Evolutionary conservation across 2,113 vertebrate genomes (phyloP), one percentile per base, ranked within the genome.

Genomic region (Sitta europaea): DNA sequence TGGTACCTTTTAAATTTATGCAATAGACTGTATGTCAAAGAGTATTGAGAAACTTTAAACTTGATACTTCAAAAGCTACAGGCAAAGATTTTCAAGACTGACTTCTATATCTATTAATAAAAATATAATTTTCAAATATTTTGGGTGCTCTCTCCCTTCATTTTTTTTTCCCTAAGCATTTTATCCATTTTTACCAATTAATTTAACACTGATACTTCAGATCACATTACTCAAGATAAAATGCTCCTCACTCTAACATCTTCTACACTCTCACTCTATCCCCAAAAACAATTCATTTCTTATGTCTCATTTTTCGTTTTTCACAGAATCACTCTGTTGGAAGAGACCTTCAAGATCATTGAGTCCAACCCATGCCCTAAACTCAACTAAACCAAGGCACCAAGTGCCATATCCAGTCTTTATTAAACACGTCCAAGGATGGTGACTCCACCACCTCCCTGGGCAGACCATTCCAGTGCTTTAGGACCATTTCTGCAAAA

Each of bases 401-500:
- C 0, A 0, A 61, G 21, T 48, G 6, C 16, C 45, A 31, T 12
- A 61, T 15, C 10, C 22, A 76, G 5, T 40, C 45, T 36, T 25
- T 73, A 38, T 20, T 33, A 40, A 76, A 40, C 12, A 38, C 28
- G 33, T 40, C 13, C 28, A 33, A 28, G 12, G 35, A 62, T 10
- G 29, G 6, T 62, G 45, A 33, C 10, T 62, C 35, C 13, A 50
- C 10, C 17, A 62, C 23, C 13, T n/a, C 23, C 13, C 35, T 1
- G 0, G 28, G 35, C 35, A 76, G 28, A 3, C 35, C 5, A n/a
- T 62, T 61, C 43, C 21, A 61, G 27, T 48, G 40, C 35, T 40
- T 76, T 21, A 61, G 50, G 10, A 40, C 12, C 6, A 22, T 40
- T 50, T 40, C 17, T 0, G 0, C 21, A 20, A 25, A 25, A 16